These are phyloP conservation scores for Anthopleura sola DNA, from an alignment of 64 coral and sea anemone genomes.

Conservation along the genomic window DNA sequence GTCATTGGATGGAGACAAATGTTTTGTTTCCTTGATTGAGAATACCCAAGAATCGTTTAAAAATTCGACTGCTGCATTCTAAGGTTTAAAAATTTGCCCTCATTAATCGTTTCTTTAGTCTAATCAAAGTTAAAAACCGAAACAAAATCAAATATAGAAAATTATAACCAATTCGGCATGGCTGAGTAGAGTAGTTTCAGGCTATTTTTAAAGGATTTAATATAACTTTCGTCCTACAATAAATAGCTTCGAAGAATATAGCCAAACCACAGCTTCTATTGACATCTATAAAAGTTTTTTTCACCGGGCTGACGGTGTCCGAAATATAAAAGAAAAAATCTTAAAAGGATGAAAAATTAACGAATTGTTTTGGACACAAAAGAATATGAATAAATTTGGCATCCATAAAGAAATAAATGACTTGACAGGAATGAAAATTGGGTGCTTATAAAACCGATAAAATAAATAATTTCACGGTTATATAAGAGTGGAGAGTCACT, in stretches of 20 bases:
- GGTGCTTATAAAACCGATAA: too few species aligned
- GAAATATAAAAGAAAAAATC: not conserved
- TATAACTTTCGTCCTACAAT: not conserved
- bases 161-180: too few species aligned
- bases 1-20: not conserved
- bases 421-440: not conserved
- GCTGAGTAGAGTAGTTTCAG: not conserved
- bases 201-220: not conserved
- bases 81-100: not conserved
- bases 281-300: not conserved
- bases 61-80: not conserved
- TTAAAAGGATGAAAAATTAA: not conserved
- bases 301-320: not conserved
- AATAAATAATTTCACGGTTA: too few species aligned
- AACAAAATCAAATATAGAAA: not conserved
- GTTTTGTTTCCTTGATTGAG: not conserved
- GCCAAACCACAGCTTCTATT: not conserved
- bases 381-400: constrained; percentile 6
- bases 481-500: too few species aligned
- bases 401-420: not conserved
- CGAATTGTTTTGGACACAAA: not conserved
- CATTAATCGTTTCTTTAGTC: not conserved
- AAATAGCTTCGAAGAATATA: not conserved
- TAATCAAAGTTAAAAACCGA: not conserved
- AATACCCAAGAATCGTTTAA: not conserved